Evolutionary conservation across 2,888 invertebrate genomes (phyloP), one percentile per base, ranked within the genome.

Genomic region (Sialis fuliginosa): DNA sequence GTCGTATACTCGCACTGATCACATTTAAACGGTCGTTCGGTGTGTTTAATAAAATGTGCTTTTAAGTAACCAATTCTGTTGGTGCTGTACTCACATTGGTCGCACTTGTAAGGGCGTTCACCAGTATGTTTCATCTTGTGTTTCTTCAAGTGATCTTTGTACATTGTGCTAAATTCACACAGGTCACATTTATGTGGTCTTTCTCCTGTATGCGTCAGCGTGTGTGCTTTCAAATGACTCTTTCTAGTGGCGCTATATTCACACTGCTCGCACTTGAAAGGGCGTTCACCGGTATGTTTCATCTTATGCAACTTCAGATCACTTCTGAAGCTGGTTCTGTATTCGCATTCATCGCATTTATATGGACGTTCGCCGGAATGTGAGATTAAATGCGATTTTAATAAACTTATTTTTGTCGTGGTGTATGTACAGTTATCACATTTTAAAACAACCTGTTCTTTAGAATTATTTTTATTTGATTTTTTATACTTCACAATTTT

Each of bases 11-110:
- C 43, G 33, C 43, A 43, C 9, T 12, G n/a, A 33, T 12, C 6
- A 43, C 43, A 43, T 12, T 33, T 10, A 37, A 33, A 47, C 1
- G 60, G 60, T 48, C 57, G 57, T 39, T 57, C 55, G 3, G 59
- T 59, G 46, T 62, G 62, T 6, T 30, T 35, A 7, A 35, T 40
- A 31, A 47, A 7, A 43, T 43, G 32, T 33, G 33, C 34, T 1
- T 33, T 8, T 12, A 31, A 6, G 5, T 9, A 33, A 6, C 6
- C 13, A 12, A 33, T 43, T 12, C 22, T 31, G 9, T 10, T 43
- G 33, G 7, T 13, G 12, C 32, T 9, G n/a, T 33, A 33, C 32
- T 33, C 33, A 33, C 9, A 42, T 42, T 10, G 7, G 6, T 31
- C 46, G 47, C 61, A 47, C 12, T 37, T 39, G 39, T 39, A 34